Conservation (phyloP, 2,888 invertebrate genomes). For the Trissonchulus sp. region DNA sequence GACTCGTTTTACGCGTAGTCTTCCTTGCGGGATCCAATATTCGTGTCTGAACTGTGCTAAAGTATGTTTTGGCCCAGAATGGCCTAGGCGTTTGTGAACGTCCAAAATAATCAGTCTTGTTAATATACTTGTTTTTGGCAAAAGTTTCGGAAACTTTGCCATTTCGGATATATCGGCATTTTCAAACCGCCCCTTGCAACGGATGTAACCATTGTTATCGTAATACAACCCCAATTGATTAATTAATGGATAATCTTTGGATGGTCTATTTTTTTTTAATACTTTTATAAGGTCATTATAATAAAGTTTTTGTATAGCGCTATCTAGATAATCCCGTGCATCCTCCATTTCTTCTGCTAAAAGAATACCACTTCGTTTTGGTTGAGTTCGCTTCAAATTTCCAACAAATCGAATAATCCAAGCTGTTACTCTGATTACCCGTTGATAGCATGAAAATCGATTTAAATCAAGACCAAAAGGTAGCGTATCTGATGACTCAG, state of each 20-base stretch:
- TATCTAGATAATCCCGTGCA: too few relatives aligned
- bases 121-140: constrained; percentile 7
- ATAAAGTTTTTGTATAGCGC: too few relatives aligned
- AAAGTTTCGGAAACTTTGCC: constrained; percentile 15
- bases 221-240: constrained; percentile 8
- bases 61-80: constrained; percentile 4
- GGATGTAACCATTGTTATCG: constrained; percentile 13
- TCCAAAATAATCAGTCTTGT: constrained; percentile 16
- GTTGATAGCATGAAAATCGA: background rate
- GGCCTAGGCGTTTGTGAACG: constrained; percentile 14
- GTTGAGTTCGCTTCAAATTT: too few relatives aligned
- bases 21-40: constrained; percentile 25
- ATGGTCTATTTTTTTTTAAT: too few relatives aligned
- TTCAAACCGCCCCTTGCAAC: constrained; percentile 5
- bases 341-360: background rate
- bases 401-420: constrained; percentile 16
- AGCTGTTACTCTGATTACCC: background rate
- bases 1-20: constrained; percentile 2
- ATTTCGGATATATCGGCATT: background rate
- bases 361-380: background rate
- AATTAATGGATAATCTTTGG: background rate
- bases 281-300: too few relatives aligned
- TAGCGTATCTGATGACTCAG: too few relatives aligned
- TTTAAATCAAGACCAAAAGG: background rate
- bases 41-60: background rate